A percentile compares a stretch with the other conserved stretches of the same genome.
These are phyloP conservation scores for Amniataba percoides DNA, from an alignment of 2,797 vertebrate genomes.

Conservation along the genomic window DNA sequence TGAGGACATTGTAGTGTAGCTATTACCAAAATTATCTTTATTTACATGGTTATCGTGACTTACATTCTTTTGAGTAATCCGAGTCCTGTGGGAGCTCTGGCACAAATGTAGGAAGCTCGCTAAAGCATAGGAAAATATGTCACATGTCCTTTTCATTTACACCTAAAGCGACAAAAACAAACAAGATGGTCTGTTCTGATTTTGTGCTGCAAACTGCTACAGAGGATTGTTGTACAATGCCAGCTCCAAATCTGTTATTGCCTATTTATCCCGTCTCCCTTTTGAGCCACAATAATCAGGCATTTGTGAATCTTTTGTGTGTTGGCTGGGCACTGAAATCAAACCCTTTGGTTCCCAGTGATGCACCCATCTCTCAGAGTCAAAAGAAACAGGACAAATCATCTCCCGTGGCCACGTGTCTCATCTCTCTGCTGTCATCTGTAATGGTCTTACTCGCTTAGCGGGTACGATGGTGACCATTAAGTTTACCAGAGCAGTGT, in stretches of 20 bases:
- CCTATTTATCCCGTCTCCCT: constrained; percentile 33
- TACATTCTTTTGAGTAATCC: constrained; percentile 85
- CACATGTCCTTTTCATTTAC: constrained; percentile 72
- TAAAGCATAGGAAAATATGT: constrained; percentile 75
- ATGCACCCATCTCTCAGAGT: constrained; percentile 44
- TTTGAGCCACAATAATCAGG: constrained; percentile 46
- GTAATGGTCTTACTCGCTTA: constrained; percentile 31
- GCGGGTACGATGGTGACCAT: constrained; percentile 37
- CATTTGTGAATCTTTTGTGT: constrained; percentile 51
- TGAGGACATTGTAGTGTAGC: constrained; percentile 64
- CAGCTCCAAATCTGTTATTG: constrained; percentile 57
- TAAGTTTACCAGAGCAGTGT: constrained; percentile 36
- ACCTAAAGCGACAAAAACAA: constrained; percentile 56
- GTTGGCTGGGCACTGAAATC: constrained; percentile 40
- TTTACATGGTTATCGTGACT: constrained; percentile 79
- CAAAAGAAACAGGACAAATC: constrained; percentile 45
- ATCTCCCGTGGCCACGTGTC: constrained; percentile 25
- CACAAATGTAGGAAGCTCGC: constrained; percentile 78
- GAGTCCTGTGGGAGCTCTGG: constrained; percentile 75
- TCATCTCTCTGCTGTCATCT: constrained; percentile 39
- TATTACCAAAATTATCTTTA: constrained; percentile 77
- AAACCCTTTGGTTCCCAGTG: constrained; percentile 39
- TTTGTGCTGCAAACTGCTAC: constrained; percentile 62
- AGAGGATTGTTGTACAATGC: constrained; percentile 50
- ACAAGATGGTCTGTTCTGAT: constrained; percentile 36